Conservation (phyloP, 1,140 invertebrate genomes). For the Ridgeia piscesae region DNA sequence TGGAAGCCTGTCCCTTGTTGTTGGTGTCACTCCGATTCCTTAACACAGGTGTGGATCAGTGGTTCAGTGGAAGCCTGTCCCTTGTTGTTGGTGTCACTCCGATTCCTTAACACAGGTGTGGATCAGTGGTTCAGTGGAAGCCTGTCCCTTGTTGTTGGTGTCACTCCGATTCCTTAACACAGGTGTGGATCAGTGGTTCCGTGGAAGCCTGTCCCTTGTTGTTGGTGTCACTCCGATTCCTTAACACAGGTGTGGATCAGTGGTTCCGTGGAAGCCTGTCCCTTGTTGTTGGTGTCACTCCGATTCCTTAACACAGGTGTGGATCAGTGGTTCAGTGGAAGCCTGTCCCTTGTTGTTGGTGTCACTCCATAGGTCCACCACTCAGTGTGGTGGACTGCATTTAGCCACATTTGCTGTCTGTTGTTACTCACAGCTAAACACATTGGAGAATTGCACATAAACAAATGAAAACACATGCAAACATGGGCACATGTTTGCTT, state of each 20-base stretch:
- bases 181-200: neutral
- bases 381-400: neutral
- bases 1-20: neutral
- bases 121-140: too few species aligned
- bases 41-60: neutral
- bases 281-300: neutral
- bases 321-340: too few species aligned
- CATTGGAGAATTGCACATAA: neutral
- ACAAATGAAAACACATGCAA: too few species aligned
- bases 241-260: neutral
- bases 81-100: neutral
- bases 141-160: neutral
- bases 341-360: neutral
- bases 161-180: neutral
- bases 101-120: neutral
- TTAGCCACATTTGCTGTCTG: neutral
- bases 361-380: too few species aligned
- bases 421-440: neutral
- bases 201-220: neutral
- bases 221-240: neutral
- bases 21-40: neutral
- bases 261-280: neutral
- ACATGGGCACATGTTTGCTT: too few species aligned
- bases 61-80: neutral
- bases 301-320: neutral